Evolutionary conservation across 2,888 invertebrate genomes (phyloP).

Genomic region (Cosmorhoe ocellata): DNA sequence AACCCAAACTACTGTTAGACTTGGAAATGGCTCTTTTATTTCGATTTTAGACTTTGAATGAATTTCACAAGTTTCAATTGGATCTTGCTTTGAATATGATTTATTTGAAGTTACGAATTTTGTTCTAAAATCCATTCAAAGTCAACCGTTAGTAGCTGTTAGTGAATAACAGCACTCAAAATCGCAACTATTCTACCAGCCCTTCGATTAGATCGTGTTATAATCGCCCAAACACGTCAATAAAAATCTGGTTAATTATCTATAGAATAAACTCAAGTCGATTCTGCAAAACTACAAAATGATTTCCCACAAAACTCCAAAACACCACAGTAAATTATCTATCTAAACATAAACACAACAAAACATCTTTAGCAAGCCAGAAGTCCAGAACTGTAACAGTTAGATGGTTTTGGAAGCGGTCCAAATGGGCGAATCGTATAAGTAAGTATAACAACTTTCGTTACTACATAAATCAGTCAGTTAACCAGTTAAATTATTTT

Average conservation of each 20-base stretch:
- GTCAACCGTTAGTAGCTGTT: conserved; percentile 80
- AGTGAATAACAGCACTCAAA: conserved; percentile 79
- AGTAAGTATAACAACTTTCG: conserved; percentile 26
- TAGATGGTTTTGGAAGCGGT: conserved; percentile 41
- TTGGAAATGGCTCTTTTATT: conserved; percentile 42
- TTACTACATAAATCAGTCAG: conserved; percentile 28
- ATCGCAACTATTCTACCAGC: conserved; percentile 46
- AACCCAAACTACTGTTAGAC: conserved; percentile 77
- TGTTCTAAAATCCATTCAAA: conserved; percentile 63
- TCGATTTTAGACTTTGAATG: conserved; percentile 65
- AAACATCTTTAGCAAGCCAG: conserved; percentile 37
- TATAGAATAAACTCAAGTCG: conserved; percentile 37
- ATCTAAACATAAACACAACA: conserved; percentile 40
- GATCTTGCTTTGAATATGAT: neutral
- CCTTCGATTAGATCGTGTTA: conserved; percentile 31
- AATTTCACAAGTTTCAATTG: conserved; percentile 36
- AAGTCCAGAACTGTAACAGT: conserved; percentile 24
- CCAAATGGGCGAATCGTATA: conserved; percentile 38
- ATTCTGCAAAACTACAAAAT: conserved; percentile 33
- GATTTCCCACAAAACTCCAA: conserved; percentile 40
- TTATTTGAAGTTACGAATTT: neutral
- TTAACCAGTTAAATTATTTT: conserved; percentile 19
- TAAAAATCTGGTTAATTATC: conserved; percentile 30
- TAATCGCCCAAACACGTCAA: conserved; percentile 20
- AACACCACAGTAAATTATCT: conserved; percentile 41